Percentiles rank a stretch among this genome's conserved stretches.
phyloP scores from a whole-genome alignment of 2,797 vertebrate species.

The Varecia variegata region DNA sequence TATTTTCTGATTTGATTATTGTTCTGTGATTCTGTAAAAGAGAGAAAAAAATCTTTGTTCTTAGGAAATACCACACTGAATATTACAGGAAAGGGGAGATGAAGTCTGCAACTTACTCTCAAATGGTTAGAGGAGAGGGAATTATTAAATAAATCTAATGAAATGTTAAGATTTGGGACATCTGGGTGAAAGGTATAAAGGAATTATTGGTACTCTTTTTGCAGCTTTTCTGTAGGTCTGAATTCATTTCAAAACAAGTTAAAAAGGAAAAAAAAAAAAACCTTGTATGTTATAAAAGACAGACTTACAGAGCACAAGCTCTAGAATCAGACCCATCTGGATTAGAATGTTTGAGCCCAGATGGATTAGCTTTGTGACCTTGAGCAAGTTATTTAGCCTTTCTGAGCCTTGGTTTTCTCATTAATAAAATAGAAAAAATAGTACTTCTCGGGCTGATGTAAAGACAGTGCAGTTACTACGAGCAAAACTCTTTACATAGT shows the following conservation, averaged over 20 bases:
- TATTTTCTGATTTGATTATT: slow-evolving; percentile 18
- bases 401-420: neutral
- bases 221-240: neutral
- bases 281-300: neutral
- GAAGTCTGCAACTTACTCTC: neutral
- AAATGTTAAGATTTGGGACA: neutral
- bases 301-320: neutral
- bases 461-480: neutral
- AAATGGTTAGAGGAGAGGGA: neutral
- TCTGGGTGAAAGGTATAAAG: neutral
- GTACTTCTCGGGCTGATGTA: neutral
- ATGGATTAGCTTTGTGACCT: neutral
- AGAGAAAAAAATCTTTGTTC: neutral
- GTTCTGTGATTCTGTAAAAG: neutral
- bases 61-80: neutral
- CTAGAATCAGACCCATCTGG: neutral
- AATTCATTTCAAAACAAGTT: neutral
- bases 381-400: neutral
- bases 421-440: neutral
- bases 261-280: neutral
- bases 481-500: neutral
- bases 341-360: neutral
- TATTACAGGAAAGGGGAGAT: neutral
- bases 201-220: neutral
- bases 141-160: neutral